These are phyloP conservation scores for Falco naumanni DNA, from an alignment of 2,797 vertebrate species.

Conservation along the genomic window DNA sequence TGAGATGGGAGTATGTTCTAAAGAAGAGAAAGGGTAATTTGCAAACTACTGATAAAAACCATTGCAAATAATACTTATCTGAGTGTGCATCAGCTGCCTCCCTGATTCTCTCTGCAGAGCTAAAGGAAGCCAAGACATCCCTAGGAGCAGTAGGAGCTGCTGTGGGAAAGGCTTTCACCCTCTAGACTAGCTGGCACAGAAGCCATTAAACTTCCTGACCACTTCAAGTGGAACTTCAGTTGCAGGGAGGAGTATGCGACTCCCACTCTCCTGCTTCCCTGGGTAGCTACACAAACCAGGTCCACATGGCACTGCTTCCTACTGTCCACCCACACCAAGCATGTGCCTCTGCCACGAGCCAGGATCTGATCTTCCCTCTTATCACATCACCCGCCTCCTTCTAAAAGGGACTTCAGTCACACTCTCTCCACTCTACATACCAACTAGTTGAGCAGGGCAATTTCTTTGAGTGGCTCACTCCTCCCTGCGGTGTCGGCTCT, in stretches of 20 bases:
- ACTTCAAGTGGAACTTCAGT: neutral
- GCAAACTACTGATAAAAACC: neutral
- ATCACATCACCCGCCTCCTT: neutral
- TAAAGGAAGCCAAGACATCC: neutral
- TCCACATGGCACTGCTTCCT: neutral
- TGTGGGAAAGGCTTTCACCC: neutral
- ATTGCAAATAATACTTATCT: neutral
- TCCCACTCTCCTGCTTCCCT: neutral
- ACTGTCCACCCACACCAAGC: neutral
- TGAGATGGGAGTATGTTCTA: neutral
- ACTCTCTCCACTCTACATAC: neutral
- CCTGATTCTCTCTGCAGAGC: neutral
- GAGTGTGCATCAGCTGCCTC: neutral
- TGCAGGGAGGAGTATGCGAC: fast-evolving
- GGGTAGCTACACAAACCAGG: neutral
- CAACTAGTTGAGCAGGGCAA: neutral
- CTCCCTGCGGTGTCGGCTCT: neutral
- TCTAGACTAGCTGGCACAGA: neutral
- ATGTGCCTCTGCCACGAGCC: neutral
- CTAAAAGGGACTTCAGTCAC: neutral
- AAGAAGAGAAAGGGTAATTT: neutral
- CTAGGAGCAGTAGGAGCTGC: neutral
- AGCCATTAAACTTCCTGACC: neutral
- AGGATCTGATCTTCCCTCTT: neutral
- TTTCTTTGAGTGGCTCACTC: neutral